A percentile compares a stretch with the other conserved stretches of the same genome.
Conservation (phyloP, 2,888 invertebrate genomes). For the Xanthostigma xanthostigma region DNA sequence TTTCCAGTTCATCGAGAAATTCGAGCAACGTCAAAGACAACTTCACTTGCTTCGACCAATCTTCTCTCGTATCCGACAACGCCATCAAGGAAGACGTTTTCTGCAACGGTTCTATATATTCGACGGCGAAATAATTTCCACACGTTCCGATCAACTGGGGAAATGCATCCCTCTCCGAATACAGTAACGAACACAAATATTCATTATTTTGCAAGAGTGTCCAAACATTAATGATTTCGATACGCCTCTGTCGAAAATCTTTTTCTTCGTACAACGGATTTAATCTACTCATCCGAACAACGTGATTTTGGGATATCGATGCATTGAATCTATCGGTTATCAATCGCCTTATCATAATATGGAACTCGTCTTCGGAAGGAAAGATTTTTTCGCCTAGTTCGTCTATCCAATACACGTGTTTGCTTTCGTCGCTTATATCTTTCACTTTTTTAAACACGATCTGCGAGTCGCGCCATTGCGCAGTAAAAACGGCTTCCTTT, state of each 20-base stretch:
- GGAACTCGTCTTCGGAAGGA: constrained; percentile 36
- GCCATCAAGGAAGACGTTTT: constrained; percentile 35
- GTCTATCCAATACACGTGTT: constrained; percentile 30
- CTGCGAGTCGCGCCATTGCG: constrained; percentile 38
- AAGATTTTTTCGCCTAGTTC: constrained; percentile 31
- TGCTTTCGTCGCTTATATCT: constrained; percentile 24
- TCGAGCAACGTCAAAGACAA: constrained; percentile 44
- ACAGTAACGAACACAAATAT: constrained; percentile 42
- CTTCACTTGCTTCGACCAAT: constrained; percentile 40
- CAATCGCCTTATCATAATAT: constrained; percentile 33
- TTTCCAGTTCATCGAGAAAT: constrained; percentile 41
- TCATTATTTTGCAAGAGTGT: constrained; percentile 48
- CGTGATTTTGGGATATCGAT: constrained; percentile 32
- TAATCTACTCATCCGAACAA: constrained; percentile 32
- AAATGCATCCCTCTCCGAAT: constrained; percentile 43
- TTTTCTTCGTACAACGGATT: constrained; percentile 31
- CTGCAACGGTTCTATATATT: constrained; percentile 41
- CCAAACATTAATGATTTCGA: constrained; percentile 47
- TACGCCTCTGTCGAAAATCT: constrained; percentile 24
- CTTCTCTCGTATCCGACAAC: constrained; percentile 34
- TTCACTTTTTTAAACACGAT: constrained; percentile 42
- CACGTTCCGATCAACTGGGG: constrained; percentile 51
- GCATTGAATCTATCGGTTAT: constrained; percentile 38
- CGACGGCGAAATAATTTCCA: constrained; percentile 48
- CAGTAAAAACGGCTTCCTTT: constrained; percentile 45